Evolutionary conservation across 2,113 vertebrate species (phyloP).

Genomic region (Zosterops lateralis): DNA sequence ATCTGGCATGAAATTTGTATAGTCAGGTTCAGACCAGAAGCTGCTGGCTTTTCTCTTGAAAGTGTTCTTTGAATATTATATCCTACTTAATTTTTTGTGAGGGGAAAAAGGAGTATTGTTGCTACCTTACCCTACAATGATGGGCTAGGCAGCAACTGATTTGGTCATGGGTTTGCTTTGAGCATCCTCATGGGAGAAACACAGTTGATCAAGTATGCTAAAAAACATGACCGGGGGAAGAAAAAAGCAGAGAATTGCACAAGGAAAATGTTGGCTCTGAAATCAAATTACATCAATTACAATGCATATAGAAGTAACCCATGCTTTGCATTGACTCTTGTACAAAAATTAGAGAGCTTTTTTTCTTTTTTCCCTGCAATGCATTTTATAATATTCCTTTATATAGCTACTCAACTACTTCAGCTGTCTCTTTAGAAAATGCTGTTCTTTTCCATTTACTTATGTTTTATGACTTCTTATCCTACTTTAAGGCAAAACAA

Average conservation of each 20-base stretch:
- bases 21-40: not conserved
- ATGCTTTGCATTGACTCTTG: not conserved
- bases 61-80: not conserved
- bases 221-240: not conserved
- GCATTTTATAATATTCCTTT: not conserved
- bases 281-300: not conserved
- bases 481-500: not conserved
- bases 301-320: not conserved
- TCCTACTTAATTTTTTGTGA: not conserved
- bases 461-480: not conserved
- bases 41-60: not conserved
- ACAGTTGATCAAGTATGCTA: not conserved
- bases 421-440: not conserved
- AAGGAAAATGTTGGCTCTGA: not conserved
- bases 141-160: rapidly evolving
- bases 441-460: not conserved
- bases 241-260: not conserved
- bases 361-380: rapidly evolving
- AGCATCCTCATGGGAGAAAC: not conserved
- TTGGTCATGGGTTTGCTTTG: not conserved
- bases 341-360: not conserved
- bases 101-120: not conserved
- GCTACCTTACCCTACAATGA: rapidly evolving
- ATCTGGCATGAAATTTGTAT: not conserved
- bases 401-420: not conserved